These are phyloP conservation scores for Cyphomyrus plagiostoma DNA, from an alignment of 2,113 vertebrate species.

Conservation along the genomic window DNA sequence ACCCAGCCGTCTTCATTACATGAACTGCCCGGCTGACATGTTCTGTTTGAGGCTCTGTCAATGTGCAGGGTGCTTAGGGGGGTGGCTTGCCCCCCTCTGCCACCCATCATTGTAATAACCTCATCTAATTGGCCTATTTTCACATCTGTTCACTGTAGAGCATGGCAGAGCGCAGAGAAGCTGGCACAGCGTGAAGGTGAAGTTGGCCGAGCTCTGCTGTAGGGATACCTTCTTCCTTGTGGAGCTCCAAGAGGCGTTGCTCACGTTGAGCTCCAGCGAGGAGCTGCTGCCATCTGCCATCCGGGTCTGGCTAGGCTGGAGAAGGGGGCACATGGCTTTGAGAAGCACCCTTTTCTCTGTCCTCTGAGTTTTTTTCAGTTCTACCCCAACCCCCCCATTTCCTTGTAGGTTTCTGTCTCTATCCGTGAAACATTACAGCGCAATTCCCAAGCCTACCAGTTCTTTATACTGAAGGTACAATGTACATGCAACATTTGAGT, in stretches of 20 bases:
- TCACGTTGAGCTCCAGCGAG: conserved; percentile 34
- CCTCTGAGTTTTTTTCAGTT: background rate
- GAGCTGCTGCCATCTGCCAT: conserved; percentile 36
- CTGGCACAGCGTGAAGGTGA: background rate
- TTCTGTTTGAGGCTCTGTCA: background rate
- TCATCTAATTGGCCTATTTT: conserved; percentile 2
- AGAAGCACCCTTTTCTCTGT: background rate
- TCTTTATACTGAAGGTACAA: background rate
- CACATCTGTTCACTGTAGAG: conserved; percentile 3
- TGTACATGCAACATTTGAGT: background rate
- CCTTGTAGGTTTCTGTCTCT: background rate
- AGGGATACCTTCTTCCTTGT: conserved; percentile 58
- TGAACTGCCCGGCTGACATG: background rate
- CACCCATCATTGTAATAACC: background rate
- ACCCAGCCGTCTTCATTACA: background rate
- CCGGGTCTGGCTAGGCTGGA: conserved; percentile 30
- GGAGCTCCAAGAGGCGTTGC: conserved; percentile 46
- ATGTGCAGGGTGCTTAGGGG: background rate
- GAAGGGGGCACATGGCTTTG: background rate
- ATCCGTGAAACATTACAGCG: background rate
- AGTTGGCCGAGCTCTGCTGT: background rate
- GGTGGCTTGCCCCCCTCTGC: background rate
- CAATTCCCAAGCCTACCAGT: background rate
- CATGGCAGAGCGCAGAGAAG: background rate
- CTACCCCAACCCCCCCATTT: background rate